Evolutionary conservation across 64 coral and sea anemone genomes (phyloP), one percentile per base, ranked within the genome.

Genomic region (Montipora sp.): DNA sequence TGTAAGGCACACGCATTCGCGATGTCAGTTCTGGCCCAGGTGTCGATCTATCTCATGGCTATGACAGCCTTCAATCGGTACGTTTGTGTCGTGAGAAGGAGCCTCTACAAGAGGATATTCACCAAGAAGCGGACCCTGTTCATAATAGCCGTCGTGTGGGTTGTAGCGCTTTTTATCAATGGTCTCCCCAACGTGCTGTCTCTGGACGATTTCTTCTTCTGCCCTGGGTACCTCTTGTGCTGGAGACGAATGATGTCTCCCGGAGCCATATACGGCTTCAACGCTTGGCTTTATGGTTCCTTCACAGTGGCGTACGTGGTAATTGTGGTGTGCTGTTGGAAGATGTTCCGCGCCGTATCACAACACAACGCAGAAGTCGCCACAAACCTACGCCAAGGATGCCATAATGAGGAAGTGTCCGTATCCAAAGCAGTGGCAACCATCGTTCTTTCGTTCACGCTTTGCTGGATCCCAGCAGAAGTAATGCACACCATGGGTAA

Each of bases 41-140:
- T 82, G 13, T 91, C 90, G 0, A 60, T 91, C 36, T 83, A 46
- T 6, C 57, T 91, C 69, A 91, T 83, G 90, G 90, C 90, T 58
- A 59, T 91, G 47, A 82, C 90, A n/a, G 90, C 90, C 15, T 73
- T 91, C 14, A 91, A 59, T 47, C 69, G 90, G 68, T 91, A 91
- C 55, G 44, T 76, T 1, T 91, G 90, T 22, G 71, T 91, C 8
- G 59, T 46, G 14, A 69, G 53, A 18, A 79, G 68, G 2, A 71
- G 44, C 73, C 67, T 91, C 3, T 91, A 91, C 58, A 72, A 16
- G 1, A 73, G 61, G 22, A 83, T 83, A 15, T 75, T 83, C 51
- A 91, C 69, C 4, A 80, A 82, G 15, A 83, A 84, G n/a, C 5
- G 48, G 8, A 91, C 82, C 21, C 19, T 71, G 43, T 15, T 85